These are phyloP conservation scores for Podarcis raffonei DNA, from an alignment of 2,113 vertebrate genomes.

Conservation along the genomic window DNA sequence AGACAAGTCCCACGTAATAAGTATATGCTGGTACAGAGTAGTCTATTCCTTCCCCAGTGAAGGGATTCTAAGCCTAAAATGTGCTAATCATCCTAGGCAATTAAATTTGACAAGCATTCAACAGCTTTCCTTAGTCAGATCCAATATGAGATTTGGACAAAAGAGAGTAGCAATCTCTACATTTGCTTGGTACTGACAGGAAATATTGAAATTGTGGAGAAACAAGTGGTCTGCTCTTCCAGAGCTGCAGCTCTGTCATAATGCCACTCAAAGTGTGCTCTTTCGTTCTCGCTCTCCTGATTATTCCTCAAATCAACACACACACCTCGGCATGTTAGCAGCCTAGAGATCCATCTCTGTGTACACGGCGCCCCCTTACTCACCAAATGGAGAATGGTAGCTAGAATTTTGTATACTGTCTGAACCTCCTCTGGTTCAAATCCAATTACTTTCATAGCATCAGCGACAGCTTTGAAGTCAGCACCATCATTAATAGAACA, in stretches of 20 bases:
- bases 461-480: conserved; percentile 92
- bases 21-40: not conserved
- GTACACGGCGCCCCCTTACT: conserved; percentile 25
- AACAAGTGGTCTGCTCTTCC: not conserved
- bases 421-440: conserved; percentile 95
- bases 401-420: conserved; percentile 94
- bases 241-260: not conserved
- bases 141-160: not conserved
- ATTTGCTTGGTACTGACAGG: not conserved
- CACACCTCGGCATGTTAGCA: not conserved
- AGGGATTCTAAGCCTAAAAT: not conserved
- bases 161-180: not conserved
- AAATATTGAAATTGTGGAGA: not conserved
- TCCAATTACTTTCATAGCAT: conserved; percentile 97
- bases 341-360: not conserved
- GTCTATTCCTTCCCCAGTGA: not conserved
- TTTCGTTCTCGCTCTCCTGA: not conserved
- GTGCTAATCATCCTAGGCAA: not conserved
- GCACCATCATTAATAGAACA: conserved; percentile 88
- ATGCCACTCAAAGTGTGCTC: not conserved
- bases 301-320: not conserved
- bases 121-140: not conserved
- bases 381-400: conserved; percentile 95
- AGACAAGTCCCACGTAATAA: not conserved
- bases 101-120: not conserved